Evolutionary conservation across 2,888 invertebrate genomes (phyloP), one percentile per base, ranked within the genome.

Genomic region (Mystacides longicornis): DNA sequence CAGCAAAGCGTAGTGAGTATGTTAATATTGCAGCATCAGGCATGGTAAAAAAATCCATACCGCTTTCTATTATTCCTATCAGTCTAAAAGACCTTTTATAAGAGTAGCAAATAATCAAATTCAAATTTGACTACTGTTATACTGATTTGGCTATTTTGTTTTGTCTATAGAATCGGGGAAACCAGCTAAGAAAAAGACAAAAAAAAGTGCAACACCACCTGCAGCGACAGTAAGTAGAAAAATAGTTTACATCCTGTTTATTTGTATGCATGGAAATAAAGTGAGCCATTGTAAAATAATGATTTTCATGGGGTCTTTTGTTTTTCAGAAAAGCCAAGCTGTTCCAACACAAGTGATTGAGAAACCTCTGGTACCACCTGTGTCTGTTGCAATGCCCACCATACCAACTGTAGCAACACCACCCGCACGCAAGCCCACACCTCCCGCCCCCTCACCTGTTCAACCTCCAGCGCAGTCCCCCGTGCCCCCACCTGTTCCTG

Each of bases 151-250:
- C n/a, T 37, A 37, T 51, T 51, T n/a, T 42, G 20, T 51, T 37
- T 22, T 47, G 42, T 21, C n/a, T 20, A 37, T 37, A 37, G 37
- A 37, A 37, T n/a, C 37, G 37, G 37, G 7, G 37, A 37, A 45
- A 14, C 45, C 45, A 19, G 45, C 21, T 22, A 74, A 78, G 69
- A 80, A 80, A 72, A 80, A 79, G 69, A 63, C 65, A 59, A 79
- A 78, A 73, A 79, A 78, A 68, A 73, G 71, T 23, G 67, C 64
- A 55, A 69, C 66, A 59, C 61, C 60, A 51, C 64, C 57, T 62
- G 64, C 55, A 64, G 61, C 64, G 11, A 52, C 23, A 22, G 55
- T 54, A 52, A 58, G 52, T 55, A 27, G n/a, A 31, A 31, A 31
- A 20, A 19, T 5, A 45, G 20, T 20, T n/a, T n/a, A n/a, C n/a